Evolutionary conservation across 2,113 vertebrate species (phyloP), one percentile per base, ranked within the genome.

Genomic region (Bujurquina vittata): DNA sequence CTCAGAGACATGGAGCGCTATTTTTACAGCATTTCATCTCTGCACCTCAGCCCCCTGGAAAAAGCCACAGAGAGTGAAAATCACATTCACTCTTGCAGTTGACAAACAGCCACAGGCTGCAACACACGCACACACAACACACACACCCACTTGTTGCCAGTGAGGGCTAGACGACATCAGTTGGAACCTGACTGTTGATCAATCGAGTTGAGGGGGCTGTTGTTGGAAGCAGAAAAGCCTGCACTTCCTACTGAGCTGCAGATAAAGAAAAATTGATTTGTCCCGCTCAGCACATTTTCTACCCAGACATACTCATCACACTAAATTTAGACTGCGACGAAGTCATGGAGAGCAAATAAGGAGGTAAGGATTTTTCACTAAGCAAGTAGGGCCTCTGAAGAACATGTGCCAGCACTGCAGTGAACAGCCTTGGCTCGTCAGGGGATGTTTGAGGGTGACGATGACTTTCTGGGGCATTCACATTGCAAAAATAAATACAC

Each of bases 231-330:
- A 84, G 87, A 90, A 85, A 86, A 43, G 43, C 31, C 74, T 75
- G 85, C 82, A 82, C 76, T 91, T 94, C 75, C 80, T 80, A 60
- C 85, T 80, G 85, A 91, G 92, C 93, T 86, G 90, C 81, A 89
- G 87, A 90, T 88, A 84, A 87, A 84, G 82, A 88, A 86, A 77
- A 84, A 94, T 93, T 35, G 87, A 95, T 94, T 88, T 89, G 35
- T 69, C 65, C 75, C 26, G 37, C 82, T 93, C 92, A 94, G 91
- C 86, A 87, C 80, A 80, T 73, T 31, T 78, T 77, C 85, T 77
- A 65, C 56, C 81, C 85, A 91, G 88, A 92, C 91, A 37, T 77
- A 77, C 69, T 80, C 78, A 69, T 90, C 87, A 79, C 2, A 7
- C 88, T 93, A 92, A 88, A 92, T 86, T 90, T 93, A 91, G 91